phyloP scores from a whole-genome alignment of 2,888 invertebrate genomes.

The Eupithecia inturbata region DNA sequence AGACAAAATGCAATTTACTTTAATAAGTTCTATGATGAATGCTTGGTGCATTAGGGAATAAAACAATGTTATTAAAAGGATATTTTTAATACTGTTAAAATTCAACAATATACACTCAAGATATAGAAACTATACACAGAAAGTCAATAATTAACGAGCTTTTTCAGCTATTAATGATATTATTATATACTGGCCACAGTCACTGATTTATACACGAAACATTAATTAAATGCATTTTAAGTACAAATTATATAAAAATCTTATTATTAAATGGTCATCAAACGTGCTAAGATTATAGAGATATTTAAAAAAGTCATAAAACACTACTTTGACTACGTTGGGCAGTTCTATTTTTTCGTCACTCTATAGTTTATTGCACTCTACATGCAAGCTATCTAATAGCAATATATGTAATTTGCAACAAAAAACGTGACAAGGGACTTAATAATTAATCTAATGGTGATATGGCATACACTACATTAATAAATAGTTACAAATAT shows the following conservation, averaged over 20 bases:
- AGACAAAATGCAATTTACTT: not conserved
- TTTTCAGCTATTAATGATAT: conserved; percentile 42
- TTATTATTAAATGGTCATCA: conserved; percentile 26
- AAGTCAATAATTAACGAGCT: conserved; percentile 60
- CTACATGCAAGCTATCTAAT: conserved; percentile 42
- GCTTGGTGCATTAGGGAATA: not conserved
- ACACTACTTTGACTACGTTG: conserved; percentile 38
- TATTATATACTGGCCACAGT: conserved; percentile 41
- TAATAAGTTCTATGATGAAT: not conserved
- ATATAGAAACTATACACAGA: conserved; percentile 72
- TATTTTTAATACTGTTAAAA: conserved; percentile 82
- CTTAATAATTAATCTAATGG: conserved; percentile 24
- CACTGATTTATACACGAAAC: conserved; percentile 31
- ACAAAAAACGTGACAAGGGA: conserved; percentile 30
- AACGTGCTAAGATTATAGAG: conserved; percentile 29
- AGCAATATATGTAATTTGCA: conserved; percentile 39
- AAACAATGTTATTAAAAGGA: conserved; percentile 29
- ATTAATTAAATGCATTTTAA: conserved; percentile 56
- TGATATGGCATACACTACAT: conserved; percentile 45
- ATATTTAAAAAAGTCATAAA: conserved; percentile 33
- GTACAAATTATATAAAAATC: conserved; percentile 46
- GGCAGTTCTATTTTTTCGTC: conserved; percentile 37
- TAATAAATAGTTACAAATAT: conserved; percentile 37
- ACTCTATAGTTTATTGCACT: conserved; percentile 36
- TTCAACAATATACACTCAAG: conserved; percentile 80